A percentile compares a stretch with the other conserved stretches of the same genome.
Conservation (phyloP, 1,140 invertebrate genomes). For the Diploscapter pachys region DNA sequence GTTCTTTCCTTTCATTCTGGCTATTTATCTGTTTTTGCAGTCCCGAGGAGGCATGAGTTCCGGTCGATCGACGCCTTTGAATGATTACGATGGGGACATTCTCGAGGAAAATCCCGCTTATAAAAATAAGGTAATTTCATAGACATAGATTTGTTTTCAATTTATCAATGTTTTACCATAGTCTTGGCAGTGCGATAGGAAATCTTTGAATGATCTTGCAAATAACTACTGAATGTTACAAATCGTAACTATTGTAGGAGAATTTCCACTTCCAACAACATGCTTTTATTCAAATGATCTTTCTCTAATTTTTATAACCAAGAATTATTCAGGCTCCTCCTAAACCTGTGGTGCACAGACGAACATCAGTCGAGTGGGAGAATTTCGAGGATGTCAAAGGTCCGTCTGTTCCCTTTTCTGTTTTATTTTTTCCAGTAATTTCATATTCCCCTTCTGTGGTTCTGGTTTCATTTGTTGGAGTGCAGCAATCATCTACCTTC, state of each 20-base stretch:
- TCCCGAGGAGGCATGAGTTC: constrained; percentile 23
- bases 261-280: not conserved
- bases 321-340: constrained; percentile 37
- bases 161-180: not conserved
- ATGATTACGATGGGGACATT: constrained; percentile 47
- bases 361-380: constrained; percentile 50
- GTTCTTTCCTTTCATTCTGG: no score
- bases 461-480: no score
- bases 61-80: constrained; percentile 24
- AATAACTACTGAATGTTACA: no score
- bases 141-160: not conserved
- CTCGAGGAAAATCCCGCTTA: constrained; percentile 52
- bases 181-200: no score
- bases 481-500: no score
- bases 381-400: constrained; percentile 47
- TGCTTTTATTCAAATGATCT: constrained; percentile 2
- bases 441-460: no score
- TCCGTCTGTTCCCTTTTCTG: not conserved
- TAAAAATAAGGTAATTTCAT: constrained; percentile 35
- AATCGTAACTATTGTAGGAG: no score
- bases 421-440: no score
- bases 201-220: no score
- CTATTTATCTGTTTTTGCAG: no score
- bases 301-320: no score
- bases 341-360: constrained; percentile 47